phyloP scores from a whole-genome alignment of 2,888 invertebrate species.

The Polyommatus icarus region DNA sequence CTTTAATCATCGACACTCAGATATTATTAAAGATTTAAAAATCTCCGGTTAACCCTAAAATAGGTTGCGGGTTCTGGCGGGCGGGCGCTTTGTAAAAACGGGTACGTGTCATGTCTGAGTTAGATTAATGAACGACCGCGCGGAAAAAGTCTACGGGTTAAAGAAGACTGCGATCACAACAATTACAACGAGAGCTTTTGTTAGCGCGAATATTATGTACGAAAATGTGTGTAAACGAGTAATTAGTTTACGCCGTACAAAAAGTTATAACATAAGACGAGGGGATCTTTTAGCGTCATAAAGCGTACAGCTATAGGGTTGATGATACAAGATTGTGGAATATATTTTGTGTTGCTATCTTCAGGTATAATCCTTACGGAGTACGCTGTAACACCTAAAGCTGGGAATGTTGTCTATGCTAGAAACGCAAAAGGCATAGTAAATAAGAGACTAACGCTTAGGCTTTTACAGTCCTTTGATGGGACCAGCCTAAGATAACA shows the following conservation, averaged over 20 bases:
- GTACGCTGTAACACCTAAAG: not conserved
- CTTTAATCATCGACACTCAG: slow-evolving; percentile 1
- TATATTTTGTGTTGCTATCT: not conserved
- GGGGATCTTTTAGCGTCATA: not conserved
- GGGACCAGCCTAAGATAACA: not conserved
- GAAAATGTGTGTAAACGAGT: not conserved
- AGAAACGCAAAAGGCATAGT: not conserved
- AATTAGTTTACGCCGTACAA: slow-evolving; percentile 9
- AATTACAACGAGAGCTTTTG: slow-evolving; percentile 32
- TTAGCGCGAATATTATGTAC: slow-evolving; percentile 15
- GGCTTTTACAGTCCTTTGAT: not conserved
- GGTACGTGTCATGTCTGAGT: slow-evolving; percentile 33
- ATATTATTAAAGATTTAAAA: slow-evolving; percentile 7
- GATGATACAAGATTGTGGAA: not conserved
- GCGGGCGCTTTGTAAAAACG: slow-evolving; percentile 32
- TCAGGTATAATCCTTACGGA: not conserved
- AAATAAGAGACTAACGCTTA: not conserved
- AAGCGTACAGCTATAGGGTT: slow-evolving; percentile 8
- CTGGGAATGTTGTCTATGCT: not conserved
- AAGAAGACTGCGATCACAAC: slow-evolving; percentile 33
- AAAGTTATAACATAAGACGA: not conserved
- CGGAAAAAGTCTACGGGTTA: slow-evolving; percentile 31
- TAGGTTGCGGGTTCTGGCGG: slow-evolving; percentile 32
- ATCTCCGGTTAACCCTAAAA: slow-evolving; percentile 31
- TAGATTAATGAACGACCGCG: slow-evolving; percentile 32